Evolutionary conservation across 2,113 vertebrate species (phyloP), one percentile per base, ranked within the genome.

Genomic region (Herpailurus yagouaroundi): DNA sequence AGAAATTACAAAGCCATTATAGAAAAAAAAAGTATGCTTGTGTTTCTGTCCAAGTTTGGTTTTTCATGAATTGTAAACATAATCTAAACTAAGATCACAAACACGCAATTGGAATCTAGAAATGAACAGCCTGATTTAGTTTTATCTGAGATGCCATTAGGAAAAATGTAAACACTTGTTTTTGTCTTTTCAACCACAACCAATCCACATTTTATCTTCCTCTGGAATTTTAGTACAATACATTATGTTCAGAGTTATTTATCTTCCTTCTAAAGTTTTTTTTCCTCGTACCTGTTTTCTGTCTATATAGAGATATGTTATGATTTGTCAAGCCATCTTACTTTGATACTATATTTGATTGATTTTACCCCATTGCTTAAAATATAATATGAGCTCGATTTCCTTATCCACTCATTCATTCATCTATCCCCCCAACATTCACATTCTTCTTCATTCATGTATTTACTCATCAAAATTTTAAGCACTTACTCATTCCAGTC

Each of bases 1-100:
- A 94, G 23, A 89, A 95, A 88, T 76, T 86, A 91, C 41, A 83
- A 96, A 91, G 23, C 13, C 52, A 84, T 94, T 90, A 92, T 81
- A 74, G 68, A 50, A 91, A 55, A 90, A 48, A 55, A 92, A 77
- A 80, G 3, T 16, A 48, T 38, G 21, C 7, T 89, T 91, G 68
- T 29, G 52, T 33, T 95, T 95, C 73, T 85, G 33, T 57, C n/a
- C 48, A 77, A 73, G 25, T 89, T 76, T 84, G 5, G 0, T 74
- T 95, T 92, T 52, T 55, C 41, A 64, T 89, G 71, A 95, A 89
- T 50, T 92, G 31, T 71, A 92, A 93, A 71, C 60, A 82, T 64
- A 92, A 83, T 91, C 68, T 96, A 93, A 97, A 60, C 41, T 86
- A 89, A 73, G 4, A 84, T 77, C 41, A 84, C 5, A 63, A 63